Base-by-base conservation (phyloP, 2,113 vertebrate genomes). In the Craseonycteris thonglongyai region DNA sequence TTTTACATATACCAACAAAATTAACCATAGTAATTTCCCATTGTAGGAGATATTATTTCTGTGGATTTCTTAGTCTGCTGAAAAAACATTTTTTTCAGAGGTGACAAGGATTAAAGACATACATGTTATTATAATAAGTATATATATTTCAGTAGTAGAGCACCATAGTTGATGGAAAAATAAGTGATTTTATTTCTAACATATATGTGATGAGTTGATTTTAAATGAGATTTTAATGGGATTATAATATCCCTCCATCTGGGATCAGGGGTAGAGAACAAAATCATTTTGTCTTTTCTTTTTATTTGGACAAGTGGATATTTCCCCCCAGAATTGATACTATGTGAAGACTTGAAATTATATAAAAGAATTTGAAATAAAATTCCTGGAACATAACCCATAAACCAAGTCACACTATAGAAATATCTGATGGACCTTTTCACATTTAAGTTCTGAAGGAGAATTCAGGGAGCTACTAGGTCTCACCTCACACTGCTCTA, bases 221-320 rank as follows among this genome's bases (percentile, higher is more conserved):
- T 94, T 95, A 61, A 93, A 86, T 76, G 79, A 80, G 14, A 59
- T 80, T 96, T 72, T 26, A n/a, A 12, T 76, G 33, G 78, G 16
- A n/a, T 71, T 28, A n/a, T 88, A 12, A 19, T 72, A 72, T 75
- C 21, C 16, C 18, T 56, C 19, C 19, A 28, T 47, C 13, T n/a
- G n/a, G n/a, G n/a, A n/a, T n/a, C n/a, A n/a, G n/a, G n/a, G n/a
- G n/a, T n/a, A 51, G 9, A 78, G 21, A 79, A 38, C 71, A 68
- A 76, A 26, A 5, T 13, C 24, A 49, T 7, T 21, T 33, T 49
- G 16, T 63, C 40, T 79, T 69, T 82, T 51, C 6, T 30, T 88
- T 72, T 80, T 51, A 15, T 47, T 61, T 22, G 14, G 22, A 18
- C 6, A 59, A 59, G 10, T 56, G 15, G 42, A 59, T 38, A 61